A percentile compares a stretch with the other conserved stretches of the same genome.
phyloP scores from a whole-genome alignment of 2,888 invertebrate genomes.

The Harpagoxenus sublaevis region DNA sequence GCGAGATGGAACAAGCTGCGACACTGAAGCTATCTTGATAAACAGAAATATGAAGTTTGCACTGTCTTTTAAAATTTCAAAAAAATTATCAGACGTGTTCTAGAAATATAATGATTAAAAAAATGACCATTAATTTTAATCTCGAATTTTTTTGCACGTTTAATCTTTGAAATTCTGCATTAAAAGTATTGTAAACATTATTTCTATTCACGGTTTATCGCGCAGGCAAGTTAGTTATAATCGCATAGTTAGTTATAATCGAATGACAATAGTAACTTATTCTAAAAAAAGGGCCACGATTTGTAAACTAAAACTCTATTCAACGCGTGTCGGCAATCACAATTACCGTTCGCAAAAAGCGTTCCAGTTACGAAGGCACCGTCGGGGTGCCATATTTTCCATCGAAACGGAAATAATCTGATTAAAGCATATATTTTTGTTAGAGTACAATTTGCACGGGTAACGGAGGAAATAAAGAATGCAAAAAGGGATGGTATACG shows the following conservation, averaged over 20 bases:
- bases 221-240: background rate
- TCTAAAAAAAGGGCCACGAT: background rate
- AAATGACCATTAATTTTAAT: background rate
- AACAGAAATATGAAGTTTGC: constrained; percentile 7
- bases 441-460: constrained; percentile 63
- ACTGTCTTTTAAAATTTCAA: background rate
- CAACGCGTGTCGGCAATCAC: constrained; percentile 44
- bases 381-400: constrained; percentile 60
- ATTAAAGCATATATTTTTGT: constrained; percentile 69
- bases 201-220: constrained; percentile 26
- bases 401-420: constrained; percentile 71
- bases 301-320: constrained; percentile 42
- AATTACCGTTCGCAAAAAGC: constrained; percentile 47
- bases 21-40: background rate
- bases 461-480: constrained; percentile 68
- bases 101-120: background rate
- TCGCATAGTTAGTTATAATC: constrained; percentile 32
- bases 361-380: constrained; percentile 39
- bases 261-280: constrained; percentile 25
- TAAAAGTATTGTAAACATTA: background rate
- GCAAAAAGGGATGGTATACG: constrained; percentile 69
- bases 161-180: background rate
- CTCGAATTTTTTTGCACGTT: background rate
- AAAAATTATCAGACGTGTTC: background rate
- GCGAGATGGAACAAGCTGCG: constrained; percentile 20